Percentiles rank a stretch among this genome's conserved stretches.
phyloP scores from a whole-genome alignment of 2,113 vertebrate species.

The Nestor notabilis region DNA sequence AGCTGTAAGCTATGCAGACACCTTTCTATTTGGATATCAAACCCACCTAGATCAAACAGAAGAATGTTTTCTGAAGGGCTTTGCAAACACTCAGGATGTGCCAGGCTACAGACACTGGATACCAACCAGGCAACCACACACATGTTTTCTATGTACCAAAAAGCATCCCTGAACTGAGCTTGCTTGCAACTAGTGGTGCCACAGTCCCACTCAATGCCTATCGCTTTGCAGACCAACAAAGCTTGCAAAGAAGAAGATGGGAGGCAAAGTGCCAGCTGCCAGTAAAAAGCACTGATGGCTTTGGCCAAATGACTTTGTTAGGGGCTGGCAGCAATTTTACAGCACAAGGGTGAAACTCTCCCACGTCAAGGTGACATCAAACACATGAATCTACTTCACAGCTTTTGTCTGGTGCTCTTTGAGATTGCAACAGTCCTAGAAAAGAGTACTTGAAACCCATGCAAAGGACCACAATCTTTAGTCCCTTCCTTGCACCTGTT shows the following conservation, averaged over 20 bases:
- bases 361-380: neutral
- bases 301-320: neutral
- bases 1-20: neutral
- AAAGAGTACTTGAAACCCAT: neutral
- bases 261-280: neutral
- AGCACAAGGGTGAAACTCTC: neutral
- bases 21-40: neutral
- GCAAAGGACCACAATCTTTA: neutral
- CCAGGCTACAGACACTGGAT: neutral
- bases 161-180: neutral
- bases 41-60: neutral
- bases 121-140: neutral
- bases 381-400: neutral
- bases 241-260: neutral
- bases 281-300: neutral
- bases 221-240: neutral
- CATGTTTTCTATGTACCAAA: neutral
- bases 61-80: neutral
- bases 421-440: neutral
- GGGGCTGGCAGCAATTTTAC: neutral
- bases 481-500: neutral
- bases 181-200: neutral
- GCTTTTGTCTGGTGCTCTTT: neutral
- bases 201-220: neutral
- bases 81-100: neutral